Conservation (phyloP, 2,797 vertebrate genomes). For the Clarias pachynema region DNA sequence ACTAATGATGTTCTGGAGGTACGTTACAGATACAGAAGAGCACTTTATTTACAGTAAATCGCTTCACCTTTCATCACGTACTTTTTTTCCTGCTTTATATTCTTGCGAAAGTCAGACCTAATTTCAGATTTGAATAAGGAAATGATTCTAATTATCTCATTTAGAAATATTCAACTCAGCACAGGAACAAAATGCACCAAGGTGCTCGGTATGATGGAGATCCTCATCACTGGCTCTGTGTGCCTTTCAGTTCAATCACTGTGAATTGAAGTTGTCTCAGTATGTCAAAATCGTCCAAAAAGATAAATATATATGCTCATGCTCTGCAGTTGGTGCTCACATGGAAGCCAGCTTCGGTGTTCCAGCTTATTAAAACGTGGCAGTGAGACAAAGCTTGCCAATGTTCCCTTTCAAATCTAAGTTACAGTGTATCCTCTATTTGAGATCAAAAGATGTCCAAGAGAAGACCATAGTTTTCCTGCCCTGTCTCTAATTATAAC, state of each 20-base stretch:
- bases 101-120: background rate
- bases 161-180: background rate
- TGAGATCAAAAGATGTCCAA: background rate
- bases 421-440: background rate
- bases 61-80: background rate
- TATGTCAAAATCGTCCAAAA: background rate
- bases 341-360: background rate
- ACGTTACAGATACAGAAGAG: background rate
- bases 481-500: background rate
- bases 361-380: background rate
- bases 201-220: background rate
- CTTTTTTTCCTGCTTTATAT: background rate
- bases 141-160: conserved; percentile 1
- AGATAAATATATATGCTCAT: background rate
- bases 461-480: background rate
- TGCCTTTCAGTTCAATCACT: background rate
- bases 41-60: background rate
- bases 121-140: background rate
- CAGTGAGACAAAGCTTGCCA: background rate
- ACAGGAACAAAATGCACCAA: background rate
- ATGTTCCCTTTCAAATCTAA: background rate
- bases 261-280: background rate
- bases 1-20: background rate
- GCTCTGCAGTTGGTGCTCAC: background rate
- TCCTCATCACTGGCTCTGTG: background rate